A percentile compares a stretch with the other conserved stretches of the same genome.
phyloP scores from a whole-genome alignment of 2,888 invertebrate genomes.

The Congeria kusceri region DNA sequence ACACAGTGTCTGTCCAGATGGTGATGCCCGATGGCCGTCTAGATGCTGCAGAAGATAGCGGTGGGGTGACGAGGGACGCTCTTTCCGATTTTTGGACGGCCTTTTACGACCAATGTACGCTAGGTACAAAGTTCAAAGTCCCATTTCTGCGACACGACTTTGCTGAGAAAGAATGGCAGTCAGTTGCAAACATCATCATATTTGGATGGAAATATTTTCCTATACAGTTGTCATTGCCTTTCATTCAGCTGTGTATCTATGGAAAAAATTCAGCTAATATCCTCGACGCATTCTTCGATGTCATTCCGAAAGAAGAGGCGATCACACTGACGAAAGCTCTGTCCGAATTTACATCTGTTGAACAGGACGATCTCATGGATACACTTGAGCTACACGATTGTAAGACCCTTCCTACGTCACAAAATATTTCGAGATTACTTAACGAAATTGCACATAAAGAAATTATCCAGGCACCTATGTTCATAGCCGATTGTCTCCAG shows the following conservation, averaged over 20 bases:
- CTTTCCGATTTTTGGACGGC: constrained; percentile 50
- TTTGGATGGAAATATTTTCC: constrained; percentile 56
- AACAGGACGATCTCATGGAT: constrained; percentile 46
- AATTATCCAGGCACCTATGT: constrained; percentile 47
- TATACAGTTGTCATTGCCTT: constrained; percentile 32
- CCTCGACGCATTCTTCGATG: constrained; percentile 33
- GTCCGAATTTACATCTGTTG: constrained; percentile 31
- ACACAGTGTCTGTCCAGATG: too few species aligned
- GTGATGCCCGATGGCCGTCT: too few species aligned
- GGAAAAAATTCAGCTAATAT: constrained; percentile 22
- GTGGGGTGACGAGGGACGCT: too few species aligned
- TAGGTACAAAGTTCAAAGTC: constrained; percentile 39
- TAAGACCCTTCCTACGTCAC: constrained; percentile 29
- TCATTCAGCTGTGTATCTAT: constrained; percentile 43
- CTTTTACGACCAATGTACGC: constrained; percentile 42
- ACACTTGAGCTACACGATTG: constrained; percentile 43
- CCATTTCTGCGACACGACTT: constrained; percentile 55
- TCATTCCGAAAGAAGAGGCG: constrained; percentile 33
- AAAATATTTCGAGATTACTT: constrained; percentile 39
- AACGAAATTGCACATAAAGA: constrained; percentile 58
- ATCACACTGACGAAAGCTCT: constrained; percentile 32
- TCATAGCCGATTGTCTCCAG: constrained; percentile 47
- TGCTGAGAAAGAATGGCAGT: constrained; percentile 50
- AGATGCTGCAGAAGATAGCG: too few species aligned
- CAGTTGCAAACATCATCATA: constrained; percentile 50